Evolutionary conservation across 2,113 vertebrate species (phyloP).

Genomic region (Eptesicus fuscus): DNA sequence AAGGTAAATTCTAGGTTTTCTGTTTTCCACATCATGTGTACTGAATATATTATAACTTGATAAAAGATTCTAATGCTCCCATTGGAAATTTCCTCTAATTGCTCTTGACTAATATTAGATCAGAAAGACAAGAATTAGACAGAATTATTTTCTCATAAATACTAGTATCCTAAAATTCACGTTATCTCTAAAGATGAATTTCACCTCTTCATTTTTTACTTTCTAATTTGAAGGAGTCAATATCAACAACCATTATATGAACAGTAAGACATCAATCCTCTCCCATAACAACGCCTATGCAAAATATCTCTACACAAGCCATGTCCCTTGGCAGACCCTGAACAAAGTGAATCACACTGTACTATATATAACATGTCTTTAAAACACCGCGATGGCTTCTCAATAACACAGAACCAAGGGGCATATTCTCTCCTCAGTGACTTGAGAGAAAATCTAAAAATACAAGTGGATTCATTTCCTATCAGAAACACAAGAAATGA

Average conservation of each 20-base stretch:
- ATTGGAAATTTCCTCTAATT: slow-evolving; percentile 16
- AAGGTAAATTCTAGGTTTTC: not conserved
- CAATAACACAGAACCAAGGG: not conserved
- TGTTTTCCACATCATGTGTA: not conserved
- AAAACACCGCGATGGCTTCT: slow-evolving; percentile 31
- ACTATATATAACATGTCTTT: not conserved
- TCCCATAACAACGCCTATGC: not conserved
- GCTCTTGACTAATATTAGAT: slow-evolving; percentile 13
- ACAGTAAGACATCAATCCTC: not conserved
- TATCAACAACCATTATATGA: not conserved
- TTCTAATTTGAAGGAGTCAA: not conserved
- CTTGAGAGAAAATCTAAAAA: slow-evolving; percentile 21
- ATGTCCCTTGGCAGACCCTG: not conserved
- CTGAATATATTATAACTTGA: slow-evolving; percentile 2
- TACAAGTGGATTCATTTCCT: slow-evolving; percentile 23
- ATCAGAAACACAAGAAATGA: slow-evolving; percentile 29
- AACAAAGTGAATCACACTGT: slow-evolving; percentile 37
- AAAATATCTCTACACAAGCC: slow-evolving; percentile 10
- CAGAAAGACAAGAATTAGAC: not conserved
- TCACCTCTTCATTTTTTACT: slow-evolving; percentile 25
- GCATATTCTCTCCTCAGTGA: not conserved
- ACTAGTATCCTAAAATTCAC: slow-evolving; percentile 11
- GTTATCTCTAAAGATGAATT: slow-evolving; percentile 37
- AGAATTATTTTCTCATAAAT: not conserved
- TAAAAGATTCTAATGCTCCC: not conserved